Conservation (phyloP, 2,113 vertebrate genomes). For the Microcebus jonahi region DNA sequence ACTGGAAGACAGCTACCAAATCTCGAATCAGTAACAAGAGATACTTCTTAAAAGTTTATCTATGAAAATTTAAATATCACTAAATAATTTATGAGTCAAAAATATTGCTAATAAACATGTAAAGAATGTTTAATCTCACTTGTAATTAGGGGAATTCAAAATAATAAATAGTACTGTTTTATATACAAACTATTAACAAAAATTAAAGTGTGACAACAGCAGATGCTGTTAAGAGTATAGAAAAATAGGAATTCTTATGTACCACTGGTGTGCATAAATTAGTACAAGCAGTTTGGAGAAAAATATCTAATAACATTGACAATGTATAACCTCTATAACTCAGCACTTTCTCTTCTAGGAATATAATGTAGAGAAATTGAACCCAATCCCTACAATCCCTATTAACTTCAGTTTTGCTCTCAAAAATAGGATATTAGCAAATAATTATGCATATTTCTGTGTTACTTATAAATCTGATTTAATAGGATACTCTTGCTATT, state of each 20-base stretch:
- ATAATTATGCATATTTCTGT: not conserved
- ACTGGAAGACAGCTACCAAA: not conserved
- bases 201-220: conserved; percentile 39
- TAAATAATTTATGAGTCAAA: conserved; percentile 40
- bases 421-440: not conserved
- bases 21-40: conserved; percentile 21
- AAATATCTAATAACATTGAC: not conserved
- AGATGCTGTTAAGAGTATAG: not conserved
- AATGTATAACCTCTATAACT: not conserved
- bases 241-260: not conserved
- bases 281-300: not conserved
- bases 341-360: not conserved
- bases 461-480: not conserved
- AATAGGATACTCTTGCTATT: not conserved
- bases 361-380: not conserved
- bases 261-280: not conserved
- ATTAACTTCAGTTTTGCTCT: not conserved
- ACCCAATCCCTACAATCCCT: not conserved
- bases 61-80: conserved; percentile 19
- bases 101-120: not conserved
- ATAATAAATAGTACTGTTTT: conserved; percentile 1
- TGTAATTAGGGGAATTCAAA: conserved; percentile 11
- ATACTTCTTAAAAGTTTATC: not conserved
- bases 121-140: conserved; percentile 29
- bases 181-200: conserved; percentile 6